phyloP scores from a whole-genome alignment of 2,888 invertebrate genomes.

The Phorcus lineatus region DNA sequence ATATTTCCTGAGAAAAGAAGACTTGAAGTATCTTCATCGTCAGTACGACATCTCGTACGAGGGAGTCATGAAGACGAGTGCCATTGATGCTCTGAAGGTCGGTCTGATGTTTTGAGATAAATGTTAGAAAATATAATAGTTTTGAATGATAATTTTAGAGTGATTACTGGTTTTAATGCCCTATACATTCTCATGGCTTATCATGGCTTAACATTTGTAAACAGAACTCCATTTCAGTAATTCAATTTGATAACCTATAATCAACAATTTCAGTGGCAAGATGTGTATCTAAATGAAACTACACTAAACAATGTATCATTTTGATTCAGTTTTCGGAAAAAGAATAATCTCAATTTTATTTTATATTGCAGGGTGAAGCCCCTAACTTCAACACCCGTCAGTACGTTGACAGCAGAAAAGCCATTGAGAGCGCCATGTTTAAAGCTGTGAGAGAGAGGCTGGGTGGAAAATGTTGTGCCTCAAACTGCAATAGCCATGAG shows the following conservation, averaged over 20 bases:
- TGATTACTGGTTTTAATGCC: too few species aligned
- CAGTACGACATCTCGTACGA: conserved; percentile 65
- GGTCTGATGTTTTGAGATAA: background rate
- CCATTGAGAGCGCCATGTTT: conserved; percentile 55
- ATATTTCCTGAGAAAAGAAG: conserved; percentile 66
- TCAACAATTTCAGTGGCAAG: too few species aligned
- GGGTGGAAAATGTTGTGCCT: conserved; percentile 62
- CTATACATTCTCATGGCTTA: too few species aligned
- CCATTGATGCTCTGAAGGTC: conserved; percentile 69
- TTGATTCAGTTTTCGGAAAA: background rate
- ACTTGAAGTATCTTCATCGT: conserved; percentile 59
- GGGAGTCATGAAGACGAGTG: conserved; percentile 62
- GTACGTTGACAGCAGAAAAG: conserved; percentile 49
- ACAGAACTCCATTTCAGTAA: too few species aligned
- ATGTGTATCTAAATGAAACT: too few species aligned
- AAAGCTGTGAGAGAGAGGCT: conserved; percentile 59
- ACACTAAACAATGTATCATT: too few species aligned
- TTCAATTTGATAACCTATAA: too few species aligned
- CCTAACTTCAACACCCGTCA: conserved; percentile 62
- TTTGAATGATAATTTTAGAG: too few species aligned
- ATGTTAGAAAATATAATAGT: too few species aligned
- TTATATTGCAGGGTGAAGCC: conserved; percentile 53
- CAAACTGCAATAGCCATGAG: conserved; percentile 45
- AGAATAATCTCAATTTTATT: too few species aligned
- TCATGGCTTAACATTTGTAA: too few species aligned